Evolutionary conservation across 37 sponge, comb jelly and placozoan genomes (phyloP).

Genomic region (Geodia barretti): DNA sequence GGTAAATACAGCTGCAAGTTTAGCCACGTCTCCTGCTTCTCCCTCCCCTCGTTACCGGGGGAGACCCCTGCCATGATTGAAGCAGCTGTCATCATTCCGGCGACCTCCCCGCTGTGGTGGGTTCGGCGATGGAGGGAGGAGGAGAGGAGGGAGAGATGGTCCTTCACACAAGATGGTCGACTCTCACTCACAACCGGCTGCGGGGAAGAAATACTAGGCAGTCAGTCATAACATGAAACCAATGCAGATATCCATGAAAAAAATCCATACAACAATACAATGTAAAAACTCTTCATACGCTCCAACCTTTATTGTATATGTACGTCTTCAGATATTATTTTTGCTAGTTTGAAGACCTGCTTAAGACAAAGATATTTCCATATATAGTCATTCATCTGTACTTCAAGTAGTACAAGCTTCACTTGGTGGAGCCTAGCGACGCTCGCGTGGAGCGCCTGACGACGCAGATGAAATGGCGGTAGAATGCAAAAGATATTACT

Average conservation of each 20-base stretch:
- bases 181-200: conserved; percentile 21
- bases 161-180: conserved; percentile 42
- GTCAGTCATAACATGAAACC: too few species aligned
- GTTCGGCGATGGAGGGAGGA: conserved; percentile 36
- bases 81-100: conserved; percentile 26
- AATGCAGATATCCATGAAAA: too few species aligned
- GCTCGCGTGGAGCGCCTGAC: conserved; percentile 93
- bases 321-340: too few species aligned
- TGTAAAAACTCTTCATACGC: too few species aligned
- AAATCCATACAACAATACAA: too few species aligned
- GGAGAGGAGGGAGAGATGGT: conserved; percentile 38
- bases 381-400: too few species aligned
- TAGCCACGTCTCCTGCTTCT: neutral
- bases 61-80: neutral
- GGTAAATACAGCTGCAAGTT: conserved; percentile 1
- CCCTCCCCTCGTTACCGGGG: neutral
- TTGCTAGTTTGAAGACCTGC: too few species aligned
- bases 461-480: conserved; percentile 99
- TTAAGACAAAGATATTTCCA: too few species aligned
- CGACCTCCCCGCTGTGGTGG: conserved; percentile 45
- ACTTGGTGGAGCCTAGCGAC: conserved; percentile 84
- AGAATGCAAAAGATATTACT: too few species aligned
- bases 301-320: too few species aligned
- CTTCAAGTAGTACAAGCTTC: conserved; percentile 95
- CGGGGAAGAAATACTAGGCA: too few species aligned